Conservation (phyloP, 2,888 invertebrate species). For the Lasius platythorax region DNA sequence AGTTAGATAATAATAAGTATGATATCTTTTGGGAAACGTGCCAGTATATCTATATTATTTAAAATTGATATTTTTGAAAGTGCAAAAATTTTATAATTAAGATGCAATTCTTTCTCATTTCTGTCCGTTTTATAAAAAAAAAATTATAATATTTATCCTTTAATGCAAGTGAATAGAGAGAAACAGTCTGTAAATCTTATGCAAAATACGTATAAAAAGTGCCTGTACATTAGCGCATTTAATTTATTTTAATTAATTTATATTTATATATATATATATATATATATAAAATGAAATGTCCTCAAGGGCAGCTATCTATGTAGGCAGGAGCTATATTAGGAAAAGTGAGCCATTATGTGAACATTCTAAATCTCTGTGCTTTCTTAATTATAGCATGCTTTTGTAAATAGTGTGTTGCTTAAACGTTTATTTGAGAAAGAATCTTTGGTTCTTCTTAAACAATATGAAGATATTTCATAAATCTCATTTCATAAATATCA, state of each 20-base stretch:
- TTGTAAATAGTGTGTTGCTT: conserved; percentile 1
- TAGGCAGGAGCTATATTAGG: conserved; percentile 10
- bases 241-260: conserved; percentile 17
- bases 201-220: conserved; percentile 22
- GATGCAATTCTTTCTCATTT: background rate
- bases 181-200: background rate
- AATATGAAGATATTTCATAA: background rate
- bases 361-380: background rate
- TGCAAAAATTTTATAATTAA: conserved; percentile 8
- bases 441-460: background rate
- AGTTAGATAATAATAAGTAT: conserved; percentile 28
- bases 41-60: conserved; percentile 68
- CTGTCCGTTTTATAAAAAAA: background rate
- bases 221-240: conserved; percentile 26
- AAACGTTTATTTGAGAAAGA: conserved; percentile 20
- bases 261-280: background rate
- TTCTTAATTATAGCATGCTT: background rate
- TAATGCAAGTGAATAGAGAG: background rate
- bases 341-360: background rate
- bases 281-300: conserved; percentile 55
- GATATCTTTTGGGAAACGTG: conserved; percentile 71
- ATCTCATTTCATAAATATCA: background rate
- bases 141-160: background rate
- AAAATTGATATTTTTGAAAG: conserved; percentile 23
- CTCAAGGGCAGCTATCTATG: conserved; percentile 70